Evolutionary conservation across 1,140 invertebrate species (phyloP).

Genomic region (Lysiphlebus fabarum): DNA sequence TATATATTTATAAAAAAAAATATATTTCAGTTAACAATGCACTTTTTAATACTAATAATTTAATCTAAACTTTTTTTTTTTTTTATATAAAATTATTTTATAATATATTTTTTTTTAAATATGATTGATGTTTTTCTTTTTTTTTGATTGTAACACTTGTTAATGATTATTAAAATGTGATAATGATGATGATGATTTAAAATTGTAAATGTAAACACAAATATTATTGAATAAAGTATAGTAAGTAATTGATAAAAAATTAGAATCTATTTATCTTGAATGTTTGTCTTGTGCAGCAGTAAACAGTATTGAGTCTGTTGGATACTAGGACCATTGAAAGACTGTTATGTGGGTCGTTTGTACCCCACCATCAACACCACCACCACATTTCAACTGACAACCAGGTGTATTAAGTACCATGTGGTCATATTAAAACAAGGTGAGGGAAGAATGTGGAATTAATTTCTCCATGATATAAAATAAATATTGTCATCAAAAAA

Average conservation of each 20-base stretch:
- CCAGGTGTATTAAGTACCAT: constrained; percentile 20
- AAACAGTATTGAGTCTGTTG: constrained; percentile 30
- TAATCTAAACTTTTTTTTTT: not conserved
- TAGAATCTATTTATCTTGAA: not conserved
- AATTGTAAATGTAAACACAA: not conserved
- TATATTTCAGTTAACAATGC: too few species aligned
- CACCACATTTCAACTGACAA: too few species aligned
- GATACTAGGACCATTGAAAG: constrained; percentile 44
- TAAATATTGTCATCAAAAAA: too few species aligned
- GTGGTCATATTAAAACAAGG: constrained; percentile 16
- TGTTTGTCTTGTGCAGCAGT: not conserved
- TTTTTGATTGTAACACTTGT: too few species aligned
- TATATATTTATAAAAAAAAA: too few species aligned
- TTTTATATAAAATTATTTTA: too few species aligned
- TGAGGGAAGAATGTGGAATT: constrained; percentile 3
- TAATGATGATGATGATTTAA: too few species aligned
- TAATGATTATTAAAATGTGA: too few species aligned
- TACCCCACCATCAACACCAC: constrained; percentile 44
- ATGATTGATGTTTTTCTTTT: not conserved
- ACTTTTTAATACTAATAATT: too few species aligned
- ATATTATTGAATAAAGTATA: not conserved
- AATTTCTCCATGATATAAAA: not conserved
- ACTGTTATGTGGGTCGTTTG: constrained; percentile 54
- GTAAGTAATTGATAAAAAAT: not conserved
- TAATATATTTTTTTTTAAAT: constrained; percentile 3